Conservation (phyloP, 2,888 invertebrate species). For the Hypomecis atomaria region DNA sequence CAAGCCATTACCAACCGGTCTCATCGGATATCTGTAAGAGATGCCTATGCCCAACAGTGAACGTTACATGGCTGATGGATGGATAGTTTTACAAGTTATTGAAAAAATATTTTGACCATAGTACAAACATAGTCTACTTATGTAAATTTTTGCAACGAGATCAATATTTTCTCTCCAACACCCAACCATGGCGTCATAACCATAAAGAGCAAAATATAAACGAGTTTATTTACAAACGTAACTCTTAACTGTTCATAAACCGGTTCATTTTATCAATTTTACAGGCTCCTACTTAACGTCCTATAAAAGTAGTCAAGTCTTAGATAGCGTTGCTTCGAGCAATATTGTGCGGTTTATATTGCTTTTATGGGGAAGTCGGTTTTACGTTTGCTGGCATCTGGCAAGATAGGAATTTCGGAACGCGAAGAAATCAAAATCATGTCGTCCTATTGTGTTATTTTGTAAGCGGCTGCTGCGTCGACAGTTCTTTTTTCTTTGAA, state of each 20-base stretch:
- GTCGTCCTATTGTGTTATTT: no score
- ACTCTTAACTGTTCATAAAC: slow-evolving; percentile 37
- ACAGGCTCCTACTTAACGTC: slow-evolving; percentile 30
- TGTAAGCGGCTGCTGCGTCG: no score
- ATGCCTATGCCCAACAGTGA: no score
- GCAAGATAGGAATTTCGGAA: slow-evolving; percentile 4
- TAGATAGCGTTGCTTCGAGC: slow-evolving; percentile 33
- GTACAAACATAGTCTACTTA: no score
- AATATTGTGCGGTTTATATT: slow-evolving; percentile 43
- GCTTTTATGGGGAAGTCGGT: slow-evolving; percentile 26
- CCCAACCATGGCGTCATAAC: slow-evolving; percentile 16
- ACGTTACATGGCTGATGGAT: no score
- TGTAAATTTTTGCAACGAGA: no score
- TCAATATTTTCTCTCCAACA: neutral
- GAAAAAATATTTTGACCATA: no score
- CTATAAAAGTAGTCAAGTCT: slow-evolving; percentile 40
- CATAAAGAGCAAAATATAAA: slow-evolving; percentile 25
- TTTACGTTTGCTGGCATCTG: slow-evolving; percentile 26
- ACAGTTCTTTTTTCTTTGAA: no score
- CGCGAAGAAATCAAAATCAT: neutral
- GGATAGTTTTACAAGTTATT: no score
- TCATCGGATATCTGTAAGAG: no score
- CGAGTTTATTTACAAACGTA: slow-evolving; percentile 29
- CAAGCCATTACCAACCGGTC: no score
- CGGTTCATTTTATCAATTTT: slow-evolving; percentile 40